Percentiles rank a stretch among this genome's conserved stretches.
Evolutionary conservation across 2,797 vertebrate species (phyloP).

Genomic region (Carapus acus): DNA sequence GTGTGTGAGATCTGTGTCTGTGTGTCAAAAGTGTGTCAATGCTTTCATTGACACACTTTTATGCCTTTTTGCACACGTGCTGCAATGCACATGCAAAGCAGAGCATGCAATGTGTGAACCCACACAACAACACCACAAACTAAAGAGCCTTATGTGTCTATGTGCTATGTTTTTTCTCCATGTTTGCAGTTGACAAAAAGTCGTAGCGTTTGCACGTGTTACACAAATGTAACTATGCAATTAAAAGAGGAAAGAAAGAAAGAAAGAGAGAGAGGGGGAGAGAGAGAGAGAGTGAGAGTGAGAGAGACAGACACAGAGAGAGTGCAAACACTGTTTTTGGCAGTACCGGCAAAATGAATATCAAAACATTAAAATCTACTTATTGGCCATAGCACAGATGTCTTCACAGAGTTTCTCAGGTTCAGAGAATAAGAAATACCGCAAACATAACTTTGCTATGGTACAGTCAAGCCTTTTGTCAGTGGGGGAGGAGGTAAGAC

Average conservation of each 20-base stretch:
- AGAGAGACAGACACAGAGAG: constrained; percentile 16
- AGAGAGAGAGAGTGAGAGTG: too few species aligned
- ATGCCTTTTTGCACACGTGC: not conserved
- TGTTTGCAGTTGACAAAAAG: constrained; percentile 25
- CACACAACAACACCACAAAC: constrained; percentile 9
- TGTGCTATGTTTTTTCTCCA: constrained; percentile 17
- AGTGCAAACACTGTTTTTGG: constrained; percentile 44
- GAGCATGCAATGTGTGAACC: constrained; percentile 8
- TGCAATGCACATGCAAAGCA: constrained; percentile 3
- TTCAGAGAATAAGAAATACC: constrained; percentile 18
- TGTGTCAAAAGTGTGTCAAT: constrained; percentile 8
- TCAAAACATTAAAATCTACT: constrained; percentile 27
- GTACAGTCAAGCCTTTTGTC: not conserved
- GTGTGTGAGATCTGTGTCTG: constrained; percentile 16
- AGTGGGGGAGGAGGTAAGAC: constrained; percentile 5
- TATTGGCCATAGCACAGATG: constrained; percentile 7
- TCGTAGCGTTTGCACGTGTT: constrained; percentile 20
- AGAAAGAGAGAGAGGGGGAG: too few species aligned
- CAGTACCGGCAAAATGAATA: constrained; percentile 32
- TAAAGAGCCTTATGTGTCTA: constrained; percentile 9
- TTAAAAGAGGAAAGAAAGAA: too few species aligned
- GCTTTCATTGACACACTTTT: too few species aligned
- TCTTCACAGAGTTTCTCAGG: constrained; percentile 21
- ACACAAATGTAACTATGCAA: too few species aligned
- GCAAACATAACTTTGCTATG: constrained; percentile 9